Conservation (phyloP, 2,113 vertebrate genomes). For the Ahaetulla prasina region DNA sequence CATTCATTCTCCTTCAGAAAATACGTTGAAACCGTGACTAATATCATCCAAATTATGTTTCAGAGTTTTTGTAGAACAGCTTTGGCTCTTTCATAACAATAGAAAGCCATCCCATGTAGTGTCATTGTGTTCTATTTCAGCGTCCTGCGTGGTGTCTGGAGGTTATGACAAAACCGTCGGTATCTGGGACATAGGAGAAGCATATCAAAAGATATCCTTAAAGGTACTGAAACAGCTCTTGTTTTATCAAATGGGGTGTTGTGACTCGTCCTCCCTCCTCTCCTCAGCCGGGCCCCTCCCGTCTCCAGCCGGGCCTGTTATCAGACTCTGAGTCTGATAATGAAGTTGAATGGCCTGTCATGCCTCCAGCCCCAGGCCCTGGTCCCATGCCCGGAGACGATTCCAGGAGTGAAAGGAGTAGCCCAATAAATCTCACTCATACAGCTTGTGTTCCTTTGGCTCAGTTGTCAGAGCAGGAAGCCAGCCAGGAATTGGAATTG, state of each 20-base stretch:
- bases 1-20: background rate
- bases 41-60: background rate
- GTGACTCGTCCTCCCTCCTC: too few species aligned
- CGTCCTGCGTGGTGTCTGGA: slow-evolving; percentile 69
- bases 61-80: background rate
- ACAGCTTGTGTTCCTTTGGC: too few species aligned
- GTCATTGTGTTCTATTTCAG: slow-evolving; percentile 56
- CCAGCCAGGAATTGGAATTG: too few species aligned
- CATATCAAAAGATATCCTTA: slow-evolving; percentile 65
- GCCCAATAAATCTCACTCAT: too few species aligned
- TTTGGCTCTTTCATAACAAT: slow-evolving; percentile 14
- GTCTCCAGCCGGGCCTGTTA: too few species aligned
- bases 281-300: too few species aligned
- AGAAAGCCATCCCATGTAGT: background rate
- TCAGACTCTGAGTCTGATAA: too few species aligned
- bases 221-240: slow-evolving; percentile 64
- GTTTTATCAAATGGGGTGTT: background rate
- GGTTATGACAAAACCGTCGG: slow-evolving; percentile 69
- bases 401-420: too few species aligned
- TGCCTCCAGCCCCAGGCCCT: too few species aligned
- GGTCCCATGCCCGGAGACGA: too few species aligned
- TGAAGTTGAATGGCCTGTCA: too few species aligned
- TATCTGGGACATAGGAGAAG: slow-evolving; percentile 69
- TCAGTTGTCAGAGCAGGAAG: too few species aligned
- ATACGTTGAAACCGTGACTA: background rate